phyloP scores from a whole-genome alignment of 1,140 invertebrate species.

The Papilio machaon region DNA sequence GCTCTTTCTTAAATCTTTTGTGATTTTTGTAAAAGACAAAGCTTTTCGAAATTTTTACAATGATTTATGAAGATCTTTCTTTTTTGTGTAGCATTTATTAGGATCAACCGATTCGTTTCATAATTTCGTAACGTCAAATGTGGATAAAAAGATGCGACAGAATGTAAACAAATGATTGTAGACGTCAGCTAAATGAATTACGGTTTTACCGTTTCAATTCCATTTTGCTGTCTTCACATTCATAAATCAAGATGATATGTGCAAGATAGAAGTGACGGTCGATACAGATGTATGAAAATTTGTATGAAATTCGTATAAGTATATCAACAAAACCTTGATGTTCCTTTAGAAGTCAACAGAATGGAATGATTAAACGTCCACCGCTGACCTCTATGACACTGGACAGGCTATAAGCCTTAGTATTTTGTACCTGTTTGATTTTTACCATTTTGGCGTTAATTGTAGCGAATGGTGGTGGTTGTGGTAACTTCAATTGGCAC shows the following conservation, averaged over 20 bases:
- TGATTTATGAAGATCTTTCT: not conserved
- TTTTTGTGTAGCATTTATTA: not conserved
- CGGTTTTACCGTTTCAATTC: not conserved
- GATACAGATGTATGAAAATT: no score
- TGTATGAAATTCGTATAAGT: no score
- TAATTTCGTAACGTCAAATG: conserved; percentile 6
- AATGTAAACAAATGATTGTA: not conserved
- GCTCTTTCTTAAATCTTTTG: not conserved
- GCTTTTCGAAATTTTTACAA: not conserved
- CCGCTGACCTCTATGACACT: no score
- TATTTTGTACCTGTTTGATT: no score
- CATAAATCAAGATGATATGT: not conserved
- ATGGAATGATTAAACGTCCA: no score
- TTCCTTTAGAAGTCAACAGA: no score
- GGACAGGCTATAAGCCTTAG: no score
- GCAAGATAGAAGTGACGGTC: no score
- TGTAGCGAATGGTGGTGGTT: no score
- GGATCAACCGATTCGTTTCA: not conserved
- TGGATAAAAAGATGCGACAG: not conserved
- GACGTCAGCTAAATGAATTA: conserved; percentile 10
- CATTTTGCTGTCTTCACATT: not conserved
- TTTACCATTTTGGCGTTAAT: no score
- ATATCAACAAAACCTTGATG: no score
- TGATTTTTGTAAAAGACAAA: not conserved
- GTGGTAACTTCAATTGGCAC: no score